Percentiles rank a stretch among this genome's conserved stretches.
phyloP scores from a whole-genome alignment of 2,113 vertebrate genomes.

The Sebastes fasciatus region DNA sequence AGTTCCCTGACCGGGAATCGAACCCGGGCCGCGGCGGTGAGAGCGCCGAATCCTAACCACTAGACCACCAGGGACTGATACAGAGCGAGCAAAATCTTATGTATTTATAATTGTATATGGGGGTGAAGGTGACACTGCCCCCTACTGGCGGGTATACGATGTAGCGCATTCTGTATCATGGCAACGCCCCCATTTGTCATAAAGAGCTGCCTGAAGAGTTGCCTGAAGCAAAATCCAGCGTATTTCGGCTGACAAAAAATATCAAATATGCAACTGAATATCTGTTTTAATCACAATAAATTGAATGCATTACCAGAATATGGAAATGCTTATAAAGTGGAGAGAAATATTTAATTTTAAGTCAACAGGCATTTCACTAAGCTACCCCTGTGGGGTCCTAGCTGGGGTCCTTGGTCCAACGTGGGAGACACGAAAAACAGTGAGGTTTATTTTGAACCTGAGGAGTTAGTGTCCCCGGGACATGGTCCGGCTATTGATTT shows the following conservation, averaged over 20 bases:
- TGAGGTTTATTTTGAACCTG: slow-evolving; percentile 75
- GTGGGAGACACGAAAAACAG: slow-evolving; percentile 76
- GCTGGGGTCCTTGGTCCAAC: slow-evolving; percentile 73
- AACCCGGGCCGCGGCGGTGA: slow-evolving; percentile 80
- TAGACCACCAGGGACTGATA: slow-evolving; percentile 82
- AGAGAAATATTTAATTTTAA: not conserved
- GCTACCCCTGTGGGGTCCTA: slow-evolving; percentile 47
- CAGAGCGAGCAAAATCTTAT: not conserved
- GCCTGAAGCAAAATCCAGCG: slow-evolving; percentile 47
- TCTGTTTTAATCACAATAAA: rapidly evolving
- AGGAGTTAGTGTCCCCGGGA: not conserved
- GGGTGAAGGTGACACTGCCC: slow-evolving; percentile 23
- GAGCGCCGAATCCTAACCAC: slow-evolving; percentile 85
- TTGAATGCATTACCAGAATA: rapidly evolving
- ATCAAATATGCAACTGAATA: not conserved
- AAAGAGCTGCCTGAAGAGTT: not conserved
- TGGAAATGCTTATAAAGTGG: rapidly evolving
- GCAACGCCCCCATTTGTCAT: not conserved
- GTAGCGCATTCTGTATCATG: not conserved
- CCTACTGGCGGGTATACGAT: slow-evolving; percentile 14
- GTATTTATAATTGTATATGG: too few relatives aligned
- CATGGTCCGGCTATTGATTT: not conserved
- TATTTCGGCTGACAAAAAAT: rapidly evolving
- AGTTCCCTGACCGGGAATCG: slow-evolving; percentile 81
- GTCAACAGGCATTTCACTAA: slow-evolving; percentile 45